Conservation (phyloP, 2,113 vertebrate species). For the Ceratotherium simum region DNA sequence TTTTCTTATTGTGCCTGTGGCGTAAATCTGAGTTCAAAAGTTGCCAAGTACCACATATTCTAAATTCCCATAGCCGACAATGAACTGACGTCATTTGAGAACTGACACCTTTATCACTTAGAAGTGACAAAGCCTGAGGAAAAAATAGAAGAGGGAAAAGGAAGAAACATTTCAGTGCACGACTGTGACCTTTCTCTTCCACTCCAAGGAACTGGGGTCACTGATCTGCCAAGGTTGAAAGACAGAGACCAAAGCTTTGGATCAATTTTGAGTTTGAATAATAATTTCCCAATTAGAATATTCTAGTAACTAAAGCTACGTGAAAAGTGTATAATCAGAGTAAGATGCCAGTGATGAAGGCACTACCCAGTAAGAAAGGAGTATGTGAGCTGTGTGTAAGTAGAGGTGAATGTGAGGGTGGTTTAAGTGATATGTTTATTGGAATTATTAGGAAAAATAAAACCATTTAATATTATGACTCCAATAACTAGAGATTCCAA, state of each 20-base stretch:
- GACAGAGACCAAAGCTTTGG: background rate
- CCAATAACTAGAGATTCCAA: background rate
- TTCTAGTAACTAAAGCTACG: background rate
- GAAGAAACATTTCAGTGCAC: background rate
- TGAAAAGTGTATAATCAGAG: background rate
- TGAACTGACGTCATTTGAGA: background rate
- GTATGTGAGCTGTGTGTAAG: background rate
- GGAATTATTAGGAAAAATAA: background rate
- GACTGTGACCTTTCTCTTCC: background rate
- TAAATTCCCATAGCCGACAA: background rate
- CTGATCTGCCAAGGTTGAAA: background rate
- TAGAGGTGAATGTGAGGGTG: background rate
- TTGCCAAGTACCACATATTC: background rate
- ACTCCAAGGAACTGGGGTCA: background rate
- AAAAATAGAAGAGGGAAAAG: background rate
- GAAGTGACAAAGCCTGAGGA: background rate
- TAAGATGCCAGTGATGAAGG: background rate
- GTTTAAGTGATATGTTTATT: background rate
- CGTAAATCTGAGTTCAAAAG: background rate
- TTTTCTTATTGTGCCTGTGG: background rate
- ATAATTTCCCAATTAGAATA: background rate
- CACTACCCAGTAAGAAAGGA: background rate
- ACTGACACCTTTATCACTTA: background rate
- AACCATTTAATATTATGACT: background rate
- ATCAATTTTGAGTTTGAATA: background rate